Base-by-base conservation (phyloP, 2,888 invertebrate species). In the Elgonia sp. region DNA sequence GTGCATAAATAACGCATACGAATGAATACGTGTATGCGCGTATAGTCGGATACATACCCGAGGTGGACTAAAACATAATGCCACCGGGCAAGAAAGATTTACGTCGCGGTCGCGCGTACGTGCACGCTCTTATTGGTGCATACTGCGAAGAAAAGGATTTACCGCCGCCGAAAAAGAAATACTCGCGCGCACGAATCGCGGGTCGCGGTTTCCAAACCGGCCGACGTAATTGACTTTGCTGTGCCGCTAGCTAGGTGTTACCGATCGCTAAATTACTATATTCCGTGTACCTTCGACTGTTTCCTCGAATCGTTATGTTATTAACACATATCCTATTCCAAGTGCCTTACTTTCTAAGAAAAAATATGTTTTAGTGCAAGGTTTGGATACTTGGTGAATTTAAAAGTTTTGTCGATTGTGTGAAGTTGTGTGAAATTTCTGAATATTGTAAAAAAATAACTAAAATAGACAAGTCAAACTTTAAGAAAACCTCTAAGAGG, bases 71-170 rank as follows among this genome's bases (percentile, higher is more conserved):
- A 90, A 89, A 91, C 89, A 88, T 89, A 90, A 90, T 89, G 92
- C 92, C 92, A 92, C 90, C 90, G 91, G 92, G 90, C 91, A 90
- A 89, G 81, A 88, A 84, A 92, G 90, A 92, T 92, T 92, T 92
- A 92, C 91, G 88, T 88, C 86, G 72, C 60, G 50, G 65, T 76
- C 76, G 50, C 67, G 60, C 60, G 21, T 69, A 46, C 62, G 53
- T 20, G 65, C 63, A 12, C 20, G 16, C 0, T 76, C 63, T 46
- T 37, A 37, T 76, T 76, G 76, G 46, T 63, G 53, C 20, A 50
- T 42, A 37, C 65, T 69, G 50, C 63, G n/a, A 69, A 79, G 82
- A 88, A 82, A 85, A 85, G 70, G 67, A 73, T 76, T 80, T 63
- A 55, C 62, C 79, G 57, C 73, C 72, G 77, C 50, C 67, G 39